Base-by-base conservation (phyloP, 2,113 vertebrate species). In the Leucopternis melanops region DNA sequence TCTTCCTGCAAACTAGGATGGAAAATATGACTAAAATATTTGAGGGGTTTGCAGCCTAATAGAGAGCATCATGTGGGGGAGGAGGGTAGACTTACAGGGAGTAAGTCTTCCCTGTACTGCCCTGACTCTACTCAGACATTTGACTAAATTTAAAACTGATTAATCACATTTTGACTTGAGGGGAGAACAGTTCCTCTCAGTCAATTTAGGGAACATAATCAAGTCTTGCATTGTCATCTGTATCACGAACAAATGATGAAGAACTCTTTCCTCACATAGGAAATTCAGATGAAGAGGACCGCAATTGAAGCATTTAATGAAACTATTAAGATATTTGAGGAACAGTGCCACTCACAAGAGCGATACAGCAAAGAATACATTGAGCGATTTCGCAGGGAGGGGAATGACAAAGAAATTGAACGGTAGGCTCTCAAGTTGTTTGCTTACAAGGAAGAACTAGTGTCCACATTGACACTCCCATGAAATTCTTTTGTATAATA, bases 211-310 rank as follows among this genome's bases (percentile, higher is more conserved):
- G 81, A 84, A 27, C 21, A 2, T 67, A 77, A 69, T 58, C 0
- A 11, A 81, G 73, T 59, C 44, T 75, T 71, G 34, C 15, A 12
- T 70, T 90, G 66, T 81, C 13, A 1, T 45, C 78, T 94, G 19
- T 49, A 15, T 88, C 52, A 10, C 44, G 92, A 83, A 47, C 50
- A 63, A 91, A 69, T 92, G 50, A 54, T 84, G 63, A 92, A 90
- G 45, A 36, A 58, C 71, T 88, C 55, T 87, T 88, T 84, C 49
- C 92, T 94, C 58, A 50, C 88, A 4, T 84, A 99, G 99, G 99
- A 99, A 98, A 99, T 99, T 94, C 99, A 99, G 97, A 99, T 99
- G 99, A 99, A 99, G 95, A 98, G 99, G 88, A 99, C 99, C 0
- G 98, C 99, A 65, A 99, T 99, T 11, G 99, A 99, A 97, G 99